These are phyloP conservation scores for Camelus bactrianus DNA, from an alignment of 2,113 vertebrate genomes.

Conservation along the genomic window DNA sequence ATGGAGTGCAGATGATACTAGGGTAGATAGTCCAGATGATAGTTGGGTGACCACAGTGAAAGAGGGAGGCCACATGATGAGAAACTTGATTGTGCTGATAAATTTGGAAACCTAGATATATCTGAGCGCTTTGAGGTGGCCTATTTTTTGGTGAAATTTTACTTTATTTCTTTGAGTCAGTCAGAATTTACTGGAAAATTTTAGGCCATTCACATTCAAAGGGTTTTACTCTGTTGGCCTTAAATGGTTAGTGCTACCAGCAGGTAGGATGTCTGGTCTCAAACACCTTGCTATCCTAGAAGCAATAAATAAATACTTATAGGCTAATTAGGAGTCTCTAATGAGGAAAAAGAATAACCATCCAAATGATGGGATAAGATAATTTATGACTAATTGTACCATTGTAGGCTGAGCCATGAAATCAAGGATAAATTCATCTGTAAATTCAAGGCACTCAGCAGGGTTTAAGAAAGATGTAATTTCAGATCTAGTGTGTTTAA, in stretches of 20 bases:
- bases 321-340: background rate
- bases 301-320: background rate
- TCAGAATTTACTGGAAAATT: slow-evolving; percentile 32
- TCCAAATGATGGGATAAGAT: background rate
- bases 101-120: background rate
- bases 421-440: slow-evolving; percentile 17
- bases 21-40: background rate
- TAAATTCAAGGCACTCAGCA: background rate
- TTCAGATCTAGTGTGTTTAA: slow-evolving; percentile 9
- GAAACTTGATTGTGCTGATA: background rate
- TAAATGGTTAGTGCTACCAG: background rate
- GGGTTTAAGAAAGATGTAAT: background rate
- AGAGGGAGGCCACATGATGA: background rate
- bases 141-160: slow-evolving; percentile 28
- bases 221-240: background rate
- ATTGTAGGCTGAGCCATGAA: background rate
- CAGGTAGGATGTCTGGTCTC: background rate
- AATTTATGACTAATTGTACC: background rate
- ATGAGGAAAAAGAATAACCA: background rate
- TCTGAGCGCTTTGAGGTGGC: background rate
- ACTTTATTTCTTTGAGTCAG: background rate
- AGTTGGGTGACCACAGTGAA: background rate
- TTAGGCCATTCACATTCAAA: background rate
- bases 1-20: background rate
- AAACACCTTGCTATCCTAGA: background rate